Base-by-base conservation (phyloP, 2,888 invertebrate species). In the Lasius fuliginosus region DNA sequence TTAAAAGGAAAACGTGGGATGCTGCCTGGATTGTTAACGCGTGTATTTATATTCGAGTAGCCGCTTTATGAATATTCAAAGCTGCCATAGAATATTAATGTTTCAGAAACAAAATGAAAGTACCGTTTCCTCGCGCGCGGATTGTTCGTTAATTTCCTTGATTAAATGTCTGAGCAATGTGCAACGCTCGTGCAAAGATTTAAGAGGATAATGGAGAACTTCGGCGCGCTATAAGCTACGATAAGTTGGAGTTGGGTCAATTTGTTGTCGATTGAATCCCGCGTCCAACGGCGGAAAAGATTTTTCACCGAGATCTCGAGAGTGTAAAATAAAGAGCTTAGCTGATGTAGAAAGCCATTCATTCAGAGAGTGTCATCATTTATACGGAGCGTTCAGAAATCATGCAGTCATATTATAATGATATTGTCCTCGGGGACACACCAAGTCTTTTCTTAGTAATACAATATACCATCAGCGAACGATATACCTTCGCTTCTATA, bases 31-130 rank as follows among this genome's bases (percentile, higher is more conserved):
- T 82, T 68, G 36, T 75, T 71, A 12, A 23, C 64, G 64, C 67
- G 40, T 53, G 9, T 42, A 56, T 65, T 79, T 58, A 69, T 60
- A 62, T 62, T 53, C 46, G 33, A 42, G 33, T 27, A 36, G 67
- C 30, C n/a, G 42, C 46, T 68, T 81, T 69, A 89, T 89, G 87
- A 89, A 89, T 89, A 89, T 89, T 84, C 86, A 86, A 6, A 8
- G 15, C 58, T 30, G 36, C 40, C 76, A 60, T 53, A 73, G 75
- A 88, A 85, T 89, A 85, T 89, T 89, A 89, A 89, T 89, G 68
- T 73, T 65, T 9, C 69, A 27, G 27, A 36, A 36, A 49, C 46
- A 30, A 85, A 82, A 75, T 33, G 62, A 85, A 68, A 79, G 75
- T 49, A 65, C 46, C 67, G 58, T 23, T 27, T 49, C 11, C 60